Conservation (phyloP, 2,888 invertebrate species). For the Bombylius discolor region DNA sequence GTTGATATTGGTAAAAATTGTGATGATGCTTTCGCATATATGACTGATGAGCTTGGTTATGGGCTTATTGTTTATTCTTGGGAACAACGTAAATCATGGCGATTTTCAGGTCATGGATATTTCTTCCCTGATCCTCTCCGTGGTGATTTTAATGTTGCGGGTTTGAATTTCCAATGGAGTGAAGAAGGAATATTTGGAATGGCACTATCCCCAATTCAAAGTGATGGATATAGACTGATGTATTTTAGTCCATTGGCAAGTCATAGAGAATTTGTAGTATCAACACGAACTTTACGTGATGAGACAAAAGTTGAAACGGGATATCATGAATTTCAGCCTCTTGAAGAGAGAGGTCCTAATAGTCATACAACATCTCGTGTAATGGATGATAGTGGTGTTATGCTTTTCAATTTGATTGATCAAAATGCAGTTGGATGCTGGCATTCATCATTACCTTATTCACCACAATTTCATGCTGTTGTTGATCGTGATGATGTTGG, state of each 20-base stretch:
- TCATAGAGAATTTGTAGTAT: constrained; percentile 63
- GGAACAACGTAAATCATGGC: constrained; percentile 64
- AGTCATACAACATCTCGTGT: constrained; percentile 60
- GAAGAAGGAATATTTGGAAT: constrained; percentile 72
- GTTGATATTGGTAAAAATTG: constrained; percentile 62
- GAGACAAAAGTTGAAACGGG: constrained; percentile 52
- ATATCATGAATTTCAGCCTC: constrained; percentile 52
- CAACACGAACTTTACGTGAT: constrained; percentile 58
- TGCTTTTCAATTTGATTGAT: constrained; percentile 65
- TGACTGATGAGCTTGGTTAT: constrained; percentile 71
- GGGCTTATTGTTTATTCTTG: constrained; percentile 69
- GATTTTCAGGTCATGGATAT: constrained; percentile 58
- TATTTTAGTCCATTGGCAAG: constrained; percentile 71
- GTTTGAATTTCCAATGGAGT: constrained; percentile 74
- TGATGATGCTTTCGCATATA: constrained; percentile 65
- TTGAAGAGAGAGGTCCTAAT: constrained; percentile 50
- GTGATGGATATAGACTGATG: constrained; percentile 55
- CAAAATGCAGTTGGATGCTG: constrained; percentile 75
- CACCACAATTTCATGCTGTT: constrained; percentile 51
- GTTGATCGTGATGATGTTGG: constrained; percentile 63
- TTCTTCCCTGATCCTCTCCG: constrained; percentile 70
- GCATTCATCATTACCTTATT: constrained; percentile 54
- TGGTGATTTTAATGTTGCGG: constrained; percentile 66
- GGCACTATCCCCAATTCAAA: constrained; percentile 51
- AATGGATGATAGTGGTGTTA: constrained; percentile 60